Evolutionary conservation across 2,113 vertebrate species (phyloP).

Genomic region (Ploceus nigricollis): DNA sequence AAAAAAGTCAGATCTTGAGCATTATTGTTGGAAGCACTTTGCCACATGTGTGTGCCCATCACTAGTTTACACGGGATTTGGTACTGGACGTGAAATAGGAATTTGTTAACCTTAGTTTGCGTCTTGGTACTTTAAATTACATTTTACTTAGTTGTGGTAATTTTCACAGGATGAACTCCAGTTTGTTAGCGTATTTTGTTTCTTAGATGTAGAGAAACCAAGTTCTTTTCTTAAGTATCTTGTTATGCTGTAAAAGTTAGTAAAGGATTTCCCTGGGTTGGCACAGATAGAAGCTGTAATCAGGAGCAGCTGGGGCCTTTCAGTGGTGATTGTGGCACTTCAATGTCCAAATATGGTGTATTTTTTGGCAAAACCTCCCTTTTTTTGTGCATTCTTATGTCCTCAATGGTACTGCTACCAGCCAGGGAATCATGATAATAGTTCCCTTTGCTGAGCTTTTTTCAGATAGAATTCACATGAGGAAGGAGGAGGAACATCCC

Average conservation of each 20-base stretch:
- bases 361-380: background rate
- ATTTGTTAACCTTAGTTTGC: background rate
- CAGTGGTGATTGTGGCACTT: background rate
- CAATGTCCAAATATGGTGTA: accelerated
- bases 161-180: background rate
- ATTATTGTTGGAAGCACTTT: background rate
- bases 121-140: background rate
- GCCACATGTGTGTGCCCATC: accelerated
- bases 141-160: background rate
- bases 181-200: background rate
- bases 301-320: background rate
- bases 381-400: background rate
- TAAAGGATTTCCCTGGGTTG: background rate
- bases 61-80: background rate
- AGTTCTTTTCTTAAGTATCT: background rate
- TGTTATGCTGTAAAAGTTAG: background rate
- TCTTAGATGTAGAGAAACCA: background rate
- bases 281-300: background rate
- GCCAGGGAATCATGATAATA: background rate
- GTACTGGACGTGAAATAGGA: background rate
- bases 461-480: background rate
- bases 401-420: background rate
- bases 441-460: background rate
- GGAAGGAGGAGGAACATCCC: background rate
- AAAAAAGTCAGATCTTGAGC: background rate